These are phyloP conservation scores for Epinotia demarniana DNA, from an alignment of 2,888 invertebrate species.

Conservation along the genomic window DNA sequence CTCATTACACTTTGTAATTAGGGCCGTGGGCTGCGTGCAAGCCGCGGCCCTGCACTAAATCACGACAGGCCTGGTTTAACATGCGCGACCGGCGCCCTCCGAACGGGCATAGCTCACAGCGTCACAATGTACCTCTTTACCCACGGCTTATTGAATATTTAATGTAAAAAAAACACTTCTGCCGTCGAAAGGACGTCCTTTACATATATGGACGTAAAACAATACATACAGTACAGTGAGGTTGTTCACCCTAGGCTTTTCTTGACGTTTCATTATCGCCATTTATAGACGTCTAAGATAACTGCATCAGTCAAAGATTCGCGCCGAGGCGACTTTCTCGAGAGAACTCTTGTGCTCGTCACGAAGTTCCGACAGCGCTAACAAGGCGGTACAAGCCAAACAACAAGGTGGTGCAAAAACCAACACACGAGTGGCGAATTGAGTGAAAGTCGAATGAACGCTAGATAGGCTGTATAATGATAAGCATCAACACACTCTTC, in stretches of 20 bases:
- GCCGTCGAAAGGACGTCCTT: constrained; percentile 59
- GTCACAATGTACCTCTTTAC: constrained; percentile 67
- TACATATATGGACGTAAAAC: constrained; percentile 65
- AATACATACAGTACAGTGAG: constrained; percentile 57
- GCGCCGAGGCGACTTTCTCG: constrained; percentile 50
- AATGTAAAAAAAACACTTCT: constrained; percentile 61
- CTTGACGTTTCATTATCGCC: constrained; percentile 38
- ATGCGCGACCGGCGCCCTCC: constrained; percentile 66
- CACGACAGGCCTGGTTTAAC: constrained; percentile 70
- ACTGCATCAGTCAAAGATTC: constrained; percentile 46
- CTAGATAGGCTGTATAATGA: constrained; percentile 73
- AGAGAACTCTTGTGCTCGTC: constrained; percentile 54
- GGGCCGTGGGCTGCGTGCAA: constrained; percentile 73
- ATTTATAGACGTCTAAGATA: constrained; percentile 37
- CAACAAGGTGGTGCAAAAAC: constrained; percentile 65
- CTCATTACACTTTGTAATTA: constrained; percentile 83
- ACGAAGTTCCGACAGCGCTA: constrained; percentile 59
- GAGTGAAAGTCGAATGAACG: constrained; percentile 77
- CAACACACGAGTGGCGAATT: constrained; percentile 57
- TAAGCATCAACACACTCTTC: constrained; percentile 80
- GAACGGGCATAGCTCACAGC: constrained; percentile 64
- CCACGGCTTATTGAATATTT: constrained; percentile 77
- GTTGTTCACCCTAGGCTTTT: constrained; percentile 52
- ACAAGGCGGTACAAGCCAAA: constrained; percentile 64
- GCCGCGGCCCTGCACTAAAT: constrained; percentile 76